Percentiles rank a stretch among this genome's conserved stretches.
These are phyloP conservation scores for Caenorhabditis tropicalis DNA, from an alignment of 1,140 invertebrate genomes.

Conservation along the genomic window DNA sequence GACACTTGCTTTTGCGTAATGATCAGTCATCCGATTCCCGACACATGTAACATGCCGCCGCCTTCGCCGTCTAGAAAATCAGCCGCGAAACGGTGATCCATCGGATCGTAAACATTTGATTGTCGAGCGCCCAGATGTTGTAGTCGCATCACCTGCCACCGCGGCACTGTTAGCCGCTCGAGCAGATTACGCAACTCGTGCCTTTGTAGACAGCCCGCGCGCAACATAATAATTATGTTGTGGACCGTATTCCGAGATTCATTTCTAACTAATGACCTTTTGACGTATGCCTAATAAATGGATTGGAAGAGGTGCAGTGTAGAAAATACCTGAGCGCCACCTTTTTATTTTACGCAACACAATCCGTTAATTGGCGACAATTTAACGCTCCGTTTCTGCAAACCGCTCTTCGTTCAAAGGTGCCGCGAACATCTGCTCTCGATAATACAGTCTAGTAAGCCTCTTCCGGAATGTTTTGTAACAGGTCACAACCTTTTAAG, in stretches of 20 bases:
- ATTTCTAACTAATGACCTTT: conserved; percentile 39
- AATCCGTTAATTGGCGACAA: conserved; percentile 42
- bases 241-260: conserved; percentile 38
- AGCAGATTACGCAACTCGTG: conserved; percentile 10
- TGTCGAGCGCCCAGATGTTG: conserved; percentile 24
- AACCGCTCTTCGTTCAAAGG: neutral
- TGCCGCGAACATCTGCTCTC: neutral
- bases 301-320: neutral
- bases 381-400: neutral
- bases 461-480: neutral
- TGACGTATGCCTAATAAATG: conserved; percentile 35
- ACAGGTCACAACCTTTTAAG: neutral
- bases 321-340: conserved; percentile 3
- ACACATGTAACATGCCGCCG: neutral
- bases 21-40: conserved; percentile 7
- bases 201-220: conserved; percentile 34
- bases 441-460: neutral
- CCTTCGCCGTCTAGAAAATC: neutral
- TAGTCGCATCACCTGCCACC: neutral
- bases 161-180: neutral
- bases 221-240: conserved; percentile 38
- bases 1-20: neutral
- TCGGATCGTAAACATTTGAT: conserved; percentile 43
- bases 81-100: neutral
- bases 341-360: conserved; percentile 4